Percentiles rank a stretch among this genome's conserved stretches.
These are phyloP conservation scores for Cryptoprocta ferox DNA, from an alignment of 2,797 vertebrate species.

Conservation along the genomic window DNA sequence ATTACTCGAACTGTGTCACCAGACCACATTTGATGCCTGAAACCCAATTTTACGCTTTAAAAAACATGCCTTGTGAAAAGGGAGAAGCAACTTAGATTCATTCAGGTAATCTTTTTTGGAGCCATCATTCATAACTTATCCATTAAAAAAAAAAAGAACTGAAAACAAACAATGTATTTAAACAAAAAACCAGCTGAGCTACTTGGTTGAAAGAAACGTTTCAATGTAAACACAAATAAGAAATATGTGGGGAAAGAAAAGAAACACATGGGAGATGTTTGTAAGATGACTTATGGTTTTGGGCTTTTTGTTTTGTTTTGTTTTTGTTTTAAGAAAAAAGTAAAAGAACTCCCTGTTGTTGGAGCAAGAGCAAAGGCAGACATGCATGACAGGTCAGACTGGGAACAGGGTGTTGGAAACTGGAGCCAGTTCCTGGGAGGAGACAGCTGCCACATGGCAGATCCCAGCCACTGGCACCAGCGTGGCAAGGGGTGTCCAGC, in stretches of 20 bases:
- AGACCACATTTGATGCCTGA: slow-evolving; percentile 72
- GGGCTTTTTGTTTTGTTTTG: background rate
- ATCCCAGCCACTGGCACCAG: background rate
- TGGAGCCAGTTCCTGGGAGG: background rate
- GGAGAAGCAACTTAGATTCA: slow-evolving; percentile 63
- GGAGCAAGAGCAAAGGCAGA: background rate
- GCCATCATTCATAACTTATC: slow-evolving; percentile 66
- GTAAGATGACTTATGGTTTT: background rate
- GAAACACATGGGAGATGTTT: background rate
- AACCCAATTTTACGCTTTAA: slow-evolving; percentile 75
- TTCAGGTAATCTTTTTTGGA: slow-evolving; percentile 66
- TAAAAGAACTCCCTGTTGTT: background rate
- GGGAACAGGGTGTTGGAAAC: background rate
- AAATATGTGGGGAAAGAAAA: background rate
- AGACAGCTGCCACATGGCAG: background rate
- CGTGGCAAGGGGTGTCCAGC: background rate
- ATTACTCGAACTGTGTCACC: slow-evolving; percentile 67
- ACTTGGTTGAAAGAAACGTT: slow-evolving; percentile 57
- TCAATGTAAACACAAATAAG: slow-evolving; percentile 44
- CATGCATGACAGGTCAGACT: background rate
- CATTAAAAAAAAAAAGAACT: slow-evolving; percentile 61
- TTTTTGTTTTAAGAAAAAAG: background rate
- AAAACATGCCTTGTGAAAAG: slow-evolving; percentile 63
- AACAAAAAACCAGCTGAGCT: slow-evolving; percentile 21
- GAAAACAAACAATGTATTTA: slow-evolving; percentile 56